Base-by-base conservation (phyloP, 2,888 invertebrate genomes). In the Acleris laterana region DNA sequence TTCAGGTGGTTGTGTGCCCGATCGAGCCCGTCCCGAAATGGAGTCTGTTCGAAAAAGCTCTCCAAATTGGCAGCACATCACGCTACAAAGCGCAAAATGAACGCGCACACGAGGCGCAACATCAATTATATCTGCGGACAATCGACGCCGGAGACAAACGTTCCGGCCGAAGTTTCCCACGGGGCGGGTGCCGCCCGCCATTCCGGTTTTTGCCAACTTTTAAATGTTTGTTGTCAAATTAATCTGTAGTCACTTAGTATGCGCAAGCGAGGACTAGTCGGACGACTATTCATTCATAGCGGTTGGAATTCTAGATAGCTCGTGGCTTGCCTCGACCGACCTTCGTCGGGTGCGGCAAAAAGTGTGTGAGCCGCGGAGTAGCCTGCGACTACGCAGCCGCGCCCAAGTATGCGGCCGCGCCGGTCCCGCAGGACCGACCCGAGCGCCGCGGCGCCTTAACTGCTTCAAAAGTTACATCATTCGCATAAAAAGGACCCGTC, bases 151-250 rank as follows among this genome's bases (percentile, higher is more conserved):
- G 80, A 85, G 86, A 86, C 86, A 86, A 63, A 85, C 84, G 84
- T 83, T 84, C 82, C 74, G 81, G 76, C 67, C 78, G 48, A 58
- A 74, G 81, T 72, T 93, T 93, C 92, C 91, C 89, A 89, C 89
- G 90, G 85, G 88, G 87, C 87, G 88, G 86, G 85, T 87, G 88
- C 86, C 83, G 78, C 77, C 77, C 70, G 78, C 75, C 80, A 87
- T 83, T 87, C 91, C 91, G 90, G 91, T 91, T 92, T 88, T 88
- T 82, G 87, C 90, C 77, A 87, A 85, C 90, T 85, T 65, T 61
- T 85, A 86, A 89, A 88, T 87, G 88, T 90, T 91, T 92, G 91
- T 92, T 91, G 91, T 91, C 91, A 92, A 93, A 91, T 93, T 90
- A 89, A 91, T 90, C 90, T 89, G 84, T 85, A 87, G 86, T 86